Base-by-base conservation (phyloP, 2,888 invertebrate genomes). In the Epinotia nisella region DNA sequence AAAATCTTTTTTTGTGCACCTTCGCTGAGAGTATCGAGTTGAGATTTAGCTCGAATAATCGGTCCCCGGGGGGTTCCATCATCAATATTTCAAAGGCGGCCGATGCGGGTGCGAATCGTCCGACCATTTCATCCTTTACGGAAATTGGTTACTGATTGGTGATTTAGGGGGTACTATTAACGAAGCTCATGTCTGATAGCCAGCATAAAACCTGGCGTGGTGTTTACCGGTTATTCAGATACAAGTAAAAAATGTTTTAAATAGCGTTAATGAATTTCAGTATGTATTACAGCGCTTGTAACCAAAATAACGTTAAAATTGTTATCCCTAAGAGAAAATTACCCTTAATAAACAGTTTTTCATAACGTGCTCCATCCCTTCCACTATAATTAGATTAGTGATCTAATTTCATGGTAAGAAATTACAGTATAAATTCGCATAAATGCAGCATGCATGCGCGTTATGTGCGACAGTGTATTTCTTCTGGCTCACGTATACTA, bases 31-130 rank as follows among this genome's bases (percentile, higher is more conserved):
- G 62, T 56, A 70, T 56, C 35, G 62, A 45, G 70, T 29, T 61
- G 69, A 70, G 70, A 64, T 64, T 70, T 64, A 35, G 56, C 41
- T 56, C 29, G 41, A 62, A 70, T 70, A 70, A 70, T 70, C 70
- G 70, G 24, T 70, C 62, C 56, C 55, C 5, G 17, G 56, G 35
- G 70, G 19, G 2, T 21, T 17, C 62, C 29, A 61, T 56, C 70
- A 70, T 70, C 70, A 64, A 64, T 70, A 62, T 70, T 70, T 56
- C 70, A 70, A 56, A 70, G 29, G 56, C 29, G 55, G 62, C 45
- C 45, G 41, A 70, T 70, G 70, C 56, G 56, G 70, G 62, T 61
- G 69, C 10, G 53, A 70, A 41, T 53, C 60, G 17, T 53, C 61
- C 17, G 61, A 61, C 21, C 24, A 41, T 69, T 67, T 29, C 29